Percentiles rank a stretch among this genome's conserved stretches.
Conservation (phyloP, 1,140 invertebrate genomes). For the Drosophila tropicalis region DNA sequence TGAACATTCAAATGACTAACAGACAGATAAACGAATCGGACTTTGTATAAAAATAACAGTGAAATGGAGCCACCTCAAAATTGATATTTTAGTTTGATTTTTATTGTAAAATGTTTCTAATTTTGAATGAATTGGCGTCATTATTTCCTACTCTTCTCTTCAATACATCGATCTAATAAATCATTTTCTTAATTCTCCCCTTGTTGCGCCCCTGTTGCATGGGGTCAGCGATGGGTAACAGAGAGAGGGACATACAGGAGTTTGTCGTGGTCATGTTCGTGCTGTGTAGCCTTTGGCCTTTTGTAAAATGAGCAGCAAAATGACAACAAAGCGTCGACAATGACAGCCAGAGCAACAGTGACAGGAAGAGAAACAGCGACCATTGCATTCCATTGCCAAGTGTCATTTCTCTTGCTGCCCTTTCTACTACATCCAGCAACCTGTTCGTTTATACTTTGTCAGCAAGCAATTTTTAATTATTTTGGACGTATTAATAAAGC, state of each 20-base stretch:
- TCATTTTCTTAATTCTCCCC: not conserved
- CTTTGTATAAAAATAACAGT: too few species aligned
- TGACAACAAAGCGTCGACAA: slow-evolving; percentile 36
- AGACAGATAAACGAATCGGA: too few species aligned
- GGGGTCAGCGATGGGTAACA: not conserved
- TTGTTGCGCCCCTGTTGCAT: not conserved
- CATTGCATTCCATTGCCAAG: slow-evolving; percentile 61
- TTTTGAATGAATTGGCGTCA: too few species aligned
- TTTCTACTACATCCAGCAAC: slow-evolving; percentile 7
- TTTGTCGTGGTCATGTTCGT: slow-evolving; percentile 36
- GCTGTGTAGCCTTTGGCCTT: slow-evolving; percentile 56
- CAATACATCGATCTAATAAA: too few species aligned
- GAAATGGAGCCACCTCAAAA: too few species aligned
- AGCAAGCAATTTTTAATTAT: slow-evolving; percentile 66
- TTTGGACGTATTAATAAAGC: slow-evolving; percentile 33
- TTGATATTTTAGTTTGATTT: too few species aligned
- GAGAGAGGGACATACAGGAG: slow-evolving; percentile 4
- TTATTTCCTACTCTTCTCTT: too few species aligned
- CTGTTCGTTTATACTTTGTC: slow-evolving; percentile 21
- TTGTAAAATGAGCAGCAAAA: slow-evolving; percentile 69
- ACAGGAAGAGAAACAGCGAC: slow-evolving; percentile 27
- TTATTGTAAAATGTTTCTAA: too few species aligned
- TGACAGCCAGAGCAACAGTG: slow-evolving; percentile 39
- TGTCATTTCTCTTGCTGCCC: slow-evolving; percentile 48
- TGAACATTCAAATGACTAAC: too few species aligned